Evolutionary conservation across 1,140 invertebrate genomes (phyloP).

Genomic region (Caenorhabditis elegans): WBcel235 BX284603.4:9473001-9473500

Average conservation of each 20-base stretch:
- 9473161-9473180: constrained; percentile 27
- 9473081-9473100: background rate
- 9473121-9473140: no score
- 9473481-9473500: no score
- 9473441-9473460: no score
- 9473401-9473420: background rate
- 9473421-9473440: no score
- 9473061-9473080: no score
- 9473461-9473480: no score
- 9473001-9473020: constrained; percentile 75
- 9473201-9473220: constrained; percentile 42
- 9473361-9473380: background rate
- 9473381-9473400: background rate
- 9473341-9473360: background rate
- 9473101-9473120: no score
- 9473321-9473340: no score
- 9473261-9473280: constrained; percentile 44
- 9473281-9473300: background rate
- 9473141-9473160: constrained; percentile 29
- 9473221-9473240: constrained; percentile 40
- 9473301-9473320: no score
- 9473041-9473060: no score
- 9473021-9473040: constrained; percentile 63
- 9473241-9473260: constrained; percentile 47
- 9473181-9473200: constrained; percentile 45